A percentile compares a stretch with the other conserved stretches of the same genome.
phyloP scores from a whole-genome alignment of 2,888 invertebrate genomes.

The Xylota sylvarum region DNA sequence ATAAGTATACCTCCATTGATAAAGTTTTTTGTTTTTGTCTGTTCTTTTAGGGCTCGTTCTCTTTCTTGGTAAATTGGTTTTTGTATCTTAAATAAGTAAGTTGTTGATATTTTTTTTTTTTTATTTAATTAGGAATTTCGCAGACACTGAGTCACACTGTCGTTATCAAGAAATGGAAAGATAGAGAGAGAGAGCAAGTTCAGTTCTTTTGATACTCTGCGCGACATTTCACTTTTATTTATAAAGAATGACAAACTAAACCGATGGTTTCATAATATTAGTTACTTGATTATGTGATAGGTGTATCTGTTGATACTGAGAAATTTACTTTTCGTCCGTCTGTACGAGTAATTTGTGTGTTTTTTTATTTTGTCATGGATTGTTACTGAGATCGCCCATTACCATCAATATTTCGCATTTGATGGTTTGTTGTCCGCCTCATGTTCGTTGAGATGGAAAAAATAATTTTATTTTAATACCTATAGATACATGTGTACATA shows the following conservation, averaged over 20 bases:
- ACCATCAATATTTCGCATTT: not conserved
- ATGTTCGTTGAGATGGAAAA: constrained; percentile 21
- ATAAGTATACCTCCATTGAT: constrained; percentile 24
- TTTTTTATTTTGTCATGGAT: constrained; percentile 1
- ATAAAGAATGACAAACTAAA: constrained; percentile 53
- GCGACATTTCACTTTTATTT: constrained; percentile 53
- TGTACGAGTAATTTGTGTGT: constrained; percentile 1
- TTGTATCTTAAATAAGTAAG: not conserved
- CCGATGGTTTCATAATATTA: constrained; percentile 32
- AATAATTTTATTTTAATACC: not conserved
- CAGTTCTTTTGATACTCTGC: constrained; percentile 20
- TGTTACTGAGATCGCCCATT: not conserved
- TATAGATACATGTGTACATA: constrained; percentile 5
- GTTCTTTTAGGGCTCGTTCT: constrained; percentile 14
- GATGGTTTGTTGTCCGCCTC: constrained; percentile 11
- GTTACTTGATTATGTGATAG: constrained; percentile 11
- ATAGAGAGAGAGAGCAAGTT: not conserved
- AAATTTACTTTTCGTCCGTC: constrained; percentile 1
- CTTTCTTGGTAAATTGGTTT: constrained; percentile 25
- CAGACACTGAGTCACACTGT: constrained; percentile 59
- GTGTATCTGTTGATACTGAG: not conserved
- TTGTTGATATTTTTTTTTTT: constrained; percentile 24
- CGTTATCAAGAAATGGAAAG: constrained; percentile 4
- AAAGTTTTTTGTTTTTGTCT: constrained; percentile 15
- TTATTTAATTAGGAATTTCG: constrained; percentile 23